Base-by-base conservation (phyloP, 1,140 invertebrate species). In the Telenomus remus region DNA sequence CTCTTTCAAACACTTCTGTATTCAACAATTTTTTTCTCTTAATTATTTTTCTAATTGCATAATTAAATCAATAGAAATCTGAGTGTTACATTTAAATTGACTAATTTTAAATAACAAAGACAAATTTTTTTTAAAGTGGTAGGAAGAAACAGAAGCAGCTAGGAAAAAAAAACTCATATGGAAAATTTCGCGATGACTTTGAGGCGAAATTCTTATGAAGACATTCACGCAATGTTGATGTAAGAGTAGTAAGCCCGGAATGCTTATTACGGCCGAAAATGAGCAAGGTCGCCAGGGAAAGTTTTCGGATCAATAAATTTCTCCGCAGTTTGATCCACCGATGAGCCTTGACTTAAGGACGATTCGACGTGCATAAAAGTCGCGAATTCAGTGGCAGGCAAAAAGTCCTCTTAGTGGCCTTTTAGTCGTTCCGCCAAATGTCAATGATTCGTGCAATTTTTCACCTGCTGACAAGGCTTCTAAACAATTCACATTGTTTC, bases 241-340 rank as follows among this genome's bases (percentile, higher is more conserved):
- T 65, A 76, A 76, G 65, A 76, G 60, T 69, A 75, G 65, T 76
- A 70, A 76, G 54, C 73, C 34, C 27, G 60, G 65, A 76, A 70
- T 76, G 73, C 73, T 76, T 76, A 70, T 70, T 70, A 76, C 73
- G 55, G 56, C 35, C 65, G 54, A 78, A 78, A 78, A 74, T 78
- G 49, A 73, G 65, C 76, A 78, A 78, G 76, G 76, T 78, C 76
- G 61, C 42, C 70, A 60, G 76, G 74, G 70, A 78, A 78, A 78
- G 76, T 78, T 68, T 71, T 27, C n/a, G 69, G 27, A 73, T 69
- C 75, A 70, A 78, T 73, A 73, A 78, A 78, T 78, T 78, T 74
- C 76, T 78, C 76, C 76, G 56, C 61, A 48, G 53, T 61, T 61
- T 60, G 63, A 76, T 50, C 65, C 70, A 74, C 64, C 66, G 69